Evolutionary conservation across 2,888 invertebrate species (phyloP), one percentile per base, ranked within the genome.

Genomic region (Hyposoter didymator): DNA sequence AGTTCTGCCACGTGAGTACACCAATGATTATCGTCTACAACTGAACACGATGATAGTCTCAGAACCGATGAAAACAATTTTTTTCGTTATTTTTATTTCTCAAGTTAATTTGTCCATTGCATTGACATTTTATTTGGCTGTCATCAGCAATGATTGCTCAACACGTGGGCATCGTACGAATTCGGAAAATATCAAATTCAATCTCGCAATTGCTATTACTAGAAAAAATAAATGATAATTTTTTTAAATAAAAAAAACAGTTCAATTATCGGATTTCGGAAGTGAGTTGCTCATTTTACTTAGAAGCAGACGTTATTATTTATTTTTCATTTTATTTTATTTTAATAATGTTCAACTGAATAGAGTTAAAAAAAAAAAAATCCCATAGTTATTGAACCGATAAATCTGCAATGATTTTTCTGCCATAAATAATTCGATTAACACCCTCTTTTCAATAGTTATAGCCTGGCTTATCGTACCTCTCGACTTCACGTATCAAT

Each of bases 391-490:
- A 49, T 49, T n/a, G n/a, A 52, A 52, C 19, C 49, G 19, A 49
- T 49, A 5, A 12, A 49, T 8, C n/a, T 1, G n/a, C 5, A 6
- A 10, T 52, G 10, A 52, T 52, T 52, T 52, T 52, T 10, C 10
- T 2, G 1, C 19, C 19, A 22, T 22, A 10, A 4, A 55, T 22
- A 22, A 55, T 35, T 59, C 6, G 49, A 79, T 76, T 8, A 64
- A 64, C 1, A 35, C 1, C 62, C 78, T n/a, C 43, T 28, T 32
- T 14, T 47, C 35, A 74, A 39, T 93, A 97, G 97, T 96, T 91
- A 96, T 97, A 90, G 97, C 97, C 0, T 97, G 97, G 97, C 95
- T 96, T 62, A 96, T 97, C 92, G 97, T 97, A 91, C 97, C 97
- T 0, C 95, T 97, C 92, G 93, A 95, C 86, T 94, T 95, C 70